Base-by-base conservation (phyloP, 2,797 vertebrate species). In the Gadopsis bispinosus region DNA sequence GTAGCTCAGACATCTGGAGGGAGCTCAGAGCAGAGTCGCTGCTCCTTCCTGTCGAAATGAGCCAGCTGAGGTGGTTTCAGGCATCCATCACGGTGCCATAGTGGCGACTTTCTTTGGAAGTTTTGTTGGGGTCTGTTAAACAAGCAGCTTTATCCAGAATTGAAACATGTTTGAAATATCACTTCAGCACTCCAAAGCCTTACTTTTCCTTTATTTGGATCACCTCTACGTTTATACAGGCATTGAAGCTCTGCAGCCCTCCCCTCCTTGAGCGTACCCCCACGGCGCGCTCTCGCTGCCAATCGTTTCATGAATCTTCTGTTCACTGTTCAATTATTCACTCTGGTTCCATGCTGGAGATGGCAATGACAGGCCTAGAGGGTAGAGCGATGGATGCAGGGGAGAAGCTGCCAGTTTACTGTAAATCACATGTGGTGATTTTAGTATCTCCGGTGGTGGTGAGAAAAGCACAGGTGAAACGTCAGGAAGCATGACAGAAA, bases 281-380 rank as follows among this genome's bases (percentile, higher is more conserved):
- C 82, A 82, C 7, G 64, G 68, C 75, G 87, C 54, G 1, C 61
- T 76, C 80, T 75, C 76, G 79, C 78, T 85, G 83, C 62, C 83
- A 80, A 47, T 73, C 77, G 83, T 88, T 91, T 88, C 81, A 83
- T 83, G 80, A 90, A 76, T 91, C 85, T 86, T 89, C 83, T 81
- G 81, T 83, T 88, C 72, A 47, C 35, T 83, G 69, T 85, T 94
- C 83, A 93, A 91, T 92, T 89, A 92, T 93, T 94, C 88, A 91
- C 79, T 73, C 73, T 47, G 77, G 79, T 63, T 79, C 70, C 66
- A 74, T 43, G 3, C 73, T 82, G 63, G 77, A 80, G 77, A 86
- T 13, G 26, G 69, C 69, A 80, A 79, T 58, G 59, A 73, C 72
- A 81, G 77, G 81, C 67, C 11, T 5, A 62, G 75, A 74, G 60